A percentile compares a stretch with the other conserved stretches of the same genome.
Evolutionary conservation across 2,797 vertebrate genomes (phyloP).

Genomic region (Choloepus didactylus): DNA sequence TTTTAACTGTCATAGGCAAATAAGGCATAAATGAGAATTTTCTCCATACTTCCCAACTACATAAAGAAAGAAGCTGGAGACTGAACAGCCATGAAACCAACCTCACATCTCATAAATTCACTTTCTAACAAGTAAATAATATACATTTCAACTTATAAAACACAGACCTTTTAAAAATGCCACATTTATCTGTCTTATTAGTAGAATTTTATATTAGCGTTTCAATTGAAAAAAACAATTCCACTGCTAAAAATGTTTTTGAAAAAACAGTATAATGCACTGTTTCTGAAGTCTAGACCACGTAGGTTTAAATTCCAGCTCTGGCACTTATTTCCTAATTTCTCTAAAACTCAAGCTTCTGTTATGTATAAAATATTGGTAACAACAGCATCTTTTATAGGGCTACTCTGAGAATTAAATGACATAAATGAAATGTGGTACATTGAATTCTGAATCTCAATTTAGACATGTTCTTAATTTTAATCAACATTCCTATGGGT

Average conservation of each 20-base stretch:
- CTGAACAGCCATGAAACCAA: neutral
- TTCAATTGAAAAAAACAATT: conserved; percentile 14
- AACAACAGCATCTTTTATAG: neutral
- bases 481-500: no score
- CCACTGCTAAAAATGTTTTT: neutral
- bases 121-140: conserved; percentile 46
- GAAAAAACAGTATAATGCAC: neutral
- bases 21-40: conserved; percentile 14
- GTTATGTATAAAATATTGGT: neutral
- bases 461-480: no score
- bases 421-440: neutral
- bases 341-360: conserved; percentile 36
- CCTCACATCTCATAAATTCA: neutral
- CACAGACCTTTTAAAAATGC: neutral
- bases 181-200: conserved; percentile 20
- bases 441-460: no score
- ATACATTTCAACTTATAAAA: conserved; percentile 8
- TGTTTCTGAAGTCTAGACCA: neutral
- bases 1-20: neutral
- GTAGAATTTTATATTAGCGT: neutral
- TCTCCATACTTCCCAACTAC: neutral
- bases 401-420: conserved; percentile 9
- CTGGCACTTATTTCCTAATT: neutral
- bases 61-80: conserved; percentile 4
- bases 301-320: neutral